phyloP scores from a whole-genome alignment of 1,140 invertebrate species.

The Megalonaias nervosa region DNA sequence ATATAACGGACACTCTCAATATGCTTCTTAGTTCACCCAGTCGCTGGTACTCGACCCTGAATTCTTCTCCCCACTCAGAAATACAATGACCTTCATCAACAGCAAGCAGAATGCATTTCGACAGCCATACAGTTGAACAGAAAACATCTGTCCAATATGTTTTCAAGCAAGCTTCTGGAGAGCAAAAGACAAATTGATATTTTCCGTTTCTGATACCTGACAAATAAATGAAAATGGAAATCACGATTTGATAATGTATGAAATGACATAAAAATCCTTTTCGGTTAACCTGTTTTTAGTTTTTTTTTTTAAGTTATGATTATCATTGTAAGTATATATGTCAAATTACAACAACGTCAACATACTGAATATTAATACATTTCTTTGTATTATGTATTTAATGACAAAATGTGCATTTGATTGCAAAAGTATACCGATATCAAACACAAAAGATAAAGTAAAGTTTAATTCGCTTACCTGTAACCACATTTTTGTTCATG shows the following conservation, averaged over 20 bases:
- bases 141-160: conserved; percentile 20
- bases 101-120: neutral
- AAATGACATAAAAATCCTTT: neutral
- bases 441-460: no score
- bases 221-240: no score
- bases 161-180: conserved; percentile 28
- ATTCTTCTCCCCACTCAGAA: conserved; percentile 27
- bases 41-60: conserved; percentile 22
- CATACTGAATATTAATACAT: neutral
- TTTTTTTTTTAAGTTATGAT: neutral
- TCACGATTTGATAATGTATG: neutral
- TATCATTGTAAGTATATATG: neutral
- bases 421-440: no score
- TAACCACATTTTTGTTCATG: no score
- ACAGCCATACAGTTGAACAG: conserved; percentile 17
- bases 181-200: conserved; percentile 13
- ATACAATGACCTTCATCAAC: conserved; percentile 28
- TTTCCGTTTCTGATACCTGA: conserved; percentile 1
- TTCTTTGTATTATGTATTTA: no score
- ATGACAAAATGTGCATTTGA: no score
- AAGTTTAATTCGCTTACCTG: no score
- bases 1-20: no score
- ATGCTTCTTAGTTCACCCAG: no score
- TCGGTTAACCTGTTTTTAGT: neutral
- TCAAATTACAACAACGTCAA: neutral